These are phyloP conservation scores for Misgurnus mizolepis DNA, from an alignment of 2,113 vertebrate species.

Conservation along the genomic window DNA sequence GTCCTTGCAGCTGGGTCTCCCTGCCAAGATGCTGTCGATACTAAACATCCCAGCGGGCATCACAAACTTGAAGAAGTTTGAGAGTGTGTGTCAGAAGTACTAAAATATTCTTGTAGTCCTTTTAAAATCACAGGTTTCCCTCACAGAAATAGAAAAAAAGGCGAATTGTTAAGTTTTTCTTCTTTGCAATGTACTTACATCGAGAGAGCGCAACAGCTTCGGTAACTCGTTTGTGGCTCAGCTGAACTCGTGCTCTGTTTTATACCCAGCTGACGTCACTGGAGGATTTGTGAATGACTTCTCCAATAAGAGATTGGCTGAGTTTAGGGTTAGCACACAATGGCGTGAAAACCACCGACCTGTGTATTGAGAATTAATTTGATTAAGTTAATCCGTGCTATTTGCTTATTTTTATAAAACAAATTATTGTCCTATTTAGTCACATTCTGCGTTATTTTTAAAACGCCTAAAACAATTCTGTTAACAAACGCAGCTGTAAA, in stretches of 20 bases:
- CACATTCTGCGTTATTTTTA: too few relatives aligned
- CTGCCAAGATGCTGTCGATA: slow-evolving; percentile 97
- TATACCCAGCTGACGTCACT: slow-evolving; percentile 94
- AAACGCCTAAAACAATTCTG: not conserved
- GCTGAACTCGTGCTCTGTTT: slow-evolving; percentile 79
- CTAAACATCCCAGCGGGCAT: slow-evolving; percentile 99
- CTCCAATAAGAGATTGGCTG: slow-evolving; percentile 79
- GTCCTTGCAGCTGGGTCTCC: slow-evolving; percentile 92
- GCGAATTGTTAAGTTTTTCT: not conserved
- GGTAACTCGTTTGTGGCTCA: slow-evolving; percentile 64
- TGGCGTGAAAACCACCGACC: slow-evolving; percentile 68
- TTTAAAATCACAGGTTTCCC: slow-evolving; percentile 38
- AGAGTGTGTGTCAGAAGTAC: slow-evolving; percentile 37
- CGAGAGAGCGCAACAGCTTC: slow-evolving; percentile 20
- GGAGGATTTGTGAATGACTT: slow-evolving; percentile 80
- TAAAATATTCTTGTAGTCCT: slow-evolving; percentile 43
- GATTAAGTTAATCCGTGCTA: slow-evolving; percentile 90
- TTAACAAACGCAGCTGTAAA: not conserved
- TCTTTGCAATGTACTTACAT: not conserved
- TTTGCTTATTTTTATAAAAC: slow-evolving; percentile 65
- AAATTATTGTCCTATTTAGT: slow-evolving; percentile 2
- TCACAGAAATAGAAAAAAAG: slow-evolving; percentile 15
- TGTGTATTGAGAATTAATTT: slow-evolving; percentile 94
- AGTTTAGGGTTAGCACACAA: slow-evolving; percentile 61
- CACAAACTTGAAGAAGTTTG: slow-evolving; percentile 45